phyloP scores from a whole-genome alignment of 30 jellyfish, hydroid and myxozoan genomes.

The Hydractinia symbiolongicarpus region DNA sequence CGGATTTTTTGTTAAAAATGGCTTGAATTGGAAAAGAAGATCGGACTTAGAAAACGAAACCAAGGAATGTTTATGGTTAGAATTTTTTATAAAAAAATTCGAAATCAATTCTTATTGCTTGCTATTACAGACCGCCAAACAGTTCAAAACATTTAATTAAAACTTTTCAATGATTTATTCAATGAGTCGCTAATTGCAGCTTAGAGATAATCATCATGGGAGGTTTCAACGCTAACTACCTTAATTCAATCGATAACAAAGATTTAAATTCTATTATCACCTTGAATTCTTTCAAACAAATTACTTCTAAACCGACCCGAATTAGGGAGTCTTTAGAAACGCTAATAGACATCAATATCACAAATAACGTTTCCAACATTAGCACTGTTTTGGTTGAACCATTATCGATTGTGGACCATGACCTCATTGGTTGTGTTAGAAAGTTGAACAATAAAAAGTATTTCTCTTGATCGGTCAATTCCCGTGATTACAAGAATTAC shows the following conservation, averaged over 20 bases:
- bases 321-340: not conserved
- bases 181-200: not conserved
- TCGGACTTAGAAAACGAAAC: not conserved
- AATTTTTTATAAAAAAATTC: not conserved
- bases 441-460: too few species aligned
- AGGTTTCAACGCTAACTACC: not conserved
- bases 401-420: not conserved
- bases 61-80: constrained; percentile 8
- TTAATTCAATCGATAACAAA: not conserved
- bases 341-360: not conserved
- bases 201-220: not conserved
- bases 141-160: constrained; percentile 6
- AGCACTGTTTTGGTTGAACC: not conserved
- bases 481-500: too few species aligned
- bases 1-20: not conserved
- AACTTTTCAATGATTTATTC: not conserved
- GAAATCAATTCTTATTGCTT: not conserved
- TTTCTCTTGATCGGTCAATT: too few species aligned
- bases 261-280: not conserved
- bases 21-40: not conserved
- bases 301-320: not conserved
- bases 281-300: constrained; percentile 1
- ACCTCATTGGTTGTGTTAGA: not conserved
- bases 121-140: constrained; percentile 9
- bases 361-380: not conserved